These are phyloP conservation scores for Theretra japonica DNA, from an alignment of 2,888 invertebrate genomes.

Conservation along the genomic window DNA sequence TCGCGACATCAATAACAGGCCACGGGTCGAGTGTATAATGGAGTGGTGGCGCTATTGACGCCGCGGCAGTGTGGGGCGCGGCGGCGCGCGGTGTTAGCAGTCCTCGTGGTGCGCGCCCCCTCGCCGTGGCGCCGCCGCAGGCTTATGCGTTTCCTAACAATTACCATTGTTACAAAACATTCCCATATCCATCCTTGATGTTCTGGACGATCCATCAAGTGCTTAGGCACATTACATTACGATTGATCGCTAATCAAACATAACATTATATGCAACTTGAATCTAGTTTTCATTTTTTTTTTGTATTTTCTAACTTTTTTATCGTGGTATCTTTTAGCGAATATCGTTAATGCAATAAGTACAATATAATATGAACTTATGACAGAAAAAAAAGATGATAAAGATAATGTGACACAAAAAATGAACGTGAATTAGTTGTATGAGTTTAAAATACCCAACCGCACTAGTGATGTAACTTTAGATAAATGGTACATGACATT, in stretches of 20 bases:
- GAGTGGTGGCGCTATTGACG: slow-evolving; percentile 48
- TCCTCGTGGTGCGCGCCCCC: slow-evolving; percentile 53
- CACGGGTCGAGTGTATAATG: slow-evolving; percentile 34
- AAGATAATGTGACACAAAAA: slow-evolving; percentile 65
- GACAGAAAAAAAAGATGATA: slow-evolving; percentile 71
- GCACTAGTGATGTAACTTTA: slow-evolving; percentile 65
- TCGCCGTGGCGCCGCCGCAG: slow-evolving; percentile 50
- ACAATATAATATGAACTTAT: slow-evolving; percentile 81
- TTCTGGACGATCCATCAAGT: slow-evolving; percentile 68
- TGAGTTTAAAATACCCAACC: slow-evolving; percentile 76
- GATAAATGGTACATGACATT: slow-evolving; percentile 39
- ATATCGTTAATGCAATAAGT: slow-evolving; percentile 83
- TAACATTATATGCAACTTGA: slow-evolving; percentile 81
- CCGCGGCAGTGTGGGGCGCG: slow-evolving; percentile 47
- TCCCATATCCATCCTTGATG: slow-evolving; percentile 60
- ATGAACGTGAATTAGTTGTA: slow-evolving; percentile 71
- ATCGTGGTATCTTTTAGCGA: slow-evolving; percentile 76
- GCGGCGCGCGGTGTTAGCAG: slow-evolving; percentile 43
- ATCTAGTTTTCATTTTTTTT: slow-evolving; percentile 64
- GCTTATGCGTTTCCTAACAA: slow-evolving; percentile 56
- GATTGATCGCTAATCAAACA: slow-evolving; percentile 78
- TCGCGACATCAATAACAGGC: slow-evolving; percentile 47
- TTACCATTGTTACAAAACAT: slow-evolving; percentile 56
- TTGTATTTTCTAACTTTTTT: slow-evolving; percentile 69
- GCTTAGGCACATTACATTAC: slow-evolving; percentile 79